phyloP scores from a whole-genome alignment of 2,797 vertebrate genomes.

The Siniperca undulata region DNA sequence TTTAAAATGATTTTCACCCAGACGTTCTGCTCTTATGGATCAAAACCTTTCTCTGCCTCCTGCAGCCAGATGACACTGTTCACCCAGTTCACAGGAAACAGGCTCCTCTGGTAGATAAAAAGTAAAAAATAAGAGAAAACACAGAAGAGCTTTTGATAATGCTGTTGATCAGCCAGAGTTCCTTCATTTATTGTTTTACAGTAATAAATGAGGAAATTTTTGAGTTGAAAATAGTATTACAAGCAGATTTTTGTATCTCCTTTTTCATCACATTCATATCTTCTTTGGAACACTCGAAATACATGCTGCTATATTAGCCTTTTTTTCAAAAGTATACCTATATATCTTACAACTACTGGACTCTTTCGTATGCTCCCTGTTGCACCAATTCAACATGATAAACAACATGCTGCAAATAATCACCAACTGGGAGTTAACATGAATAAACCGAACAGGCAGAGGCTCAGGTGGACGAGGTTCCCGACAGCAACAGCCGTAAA shows the following conservation, averaged over 20 bases:
- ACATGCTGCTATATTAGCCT: background rate
- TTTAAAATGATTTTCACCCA: background rate
- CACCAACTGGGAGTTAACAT: background rate
- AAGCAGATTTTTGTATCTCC: background rate
- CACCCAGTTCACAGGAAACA: background rate
- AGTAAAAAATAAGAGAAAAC: background rate
- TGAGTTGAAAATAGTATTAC: background rate
- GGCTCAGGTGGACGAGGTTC: background rate
- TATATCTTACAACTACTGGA: background rate
- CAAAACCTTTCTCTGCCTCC: background rate
- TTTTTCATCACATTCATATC: background rate
- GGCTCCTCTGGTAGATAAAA: too few species aligned
- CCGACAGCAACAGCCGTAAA: background rate
- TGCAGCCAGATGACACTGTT: background rate
- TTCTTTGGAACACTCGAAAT: background rate
- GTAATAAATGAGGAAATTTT: too few species aligned
- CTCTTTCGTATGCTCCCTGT: background rate
- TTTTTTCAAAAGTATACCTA: background rate
- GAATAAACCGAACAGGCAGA: background rate
- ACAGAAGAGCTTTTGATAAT: background rate
- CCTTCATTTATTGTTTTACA: too few species aligned
- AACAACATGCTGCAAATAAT: background rate
- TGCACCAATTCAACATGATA: background rate
- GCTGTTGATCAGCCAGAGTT: too few species aligned
- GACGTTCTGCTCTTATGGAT: background rate